Base-by-base conservation (phyloP, 2,113 vertebrate genomes). In the Periophthalmus modestus region DNA sequence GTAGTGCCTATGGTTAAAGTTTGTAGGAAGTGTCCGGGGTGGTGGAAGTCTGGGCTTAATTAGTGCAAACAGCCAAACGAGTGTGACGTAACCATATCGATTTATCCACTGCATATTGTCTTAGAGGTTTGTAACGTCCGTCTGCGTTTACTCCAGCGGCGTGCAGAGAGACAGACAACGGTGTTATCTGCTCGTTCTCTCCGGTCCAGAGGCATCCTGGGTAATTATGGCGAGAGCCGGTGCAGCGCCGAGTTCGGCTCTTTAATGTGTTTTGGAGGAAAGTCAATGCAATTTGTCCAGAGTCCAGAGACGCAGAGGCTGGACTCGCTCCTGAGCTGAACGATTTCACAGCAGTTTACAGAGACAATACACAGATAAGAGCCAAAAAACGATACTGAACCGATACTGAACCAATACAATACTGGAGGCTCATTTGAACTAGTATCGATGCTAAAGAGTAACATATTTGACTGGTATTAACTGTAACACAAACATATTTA, bases 251-350 rank as follows among this genome's bases (percentile, higher is more conserved):
- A 58, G 66, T 69, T 82, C 80, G 75, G 75, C 70, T 68, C 68
- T 77, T 39, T 78, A 74, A 87, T 89, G 85, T 55, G 61, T 86
- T 91, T 85, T 82, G 77, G 81, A 75, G 59, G 36, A 43, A 80
- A 86, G 88, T 85, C 85, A 71, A 78, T 81, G 39, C 46, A 36
- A 75, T 89, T 89, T 84, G 82, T 80, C 75, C 79, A 78, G 79
- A 74, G 82, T 78, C 73, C 79, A 78, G 82, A 74, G 73, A 87
- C 80, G 72, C 85, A 87, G 79, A 66, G 81, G 81, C 15, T 48
- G 14, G 47, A 12, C 47, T 48, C 14, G 7, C 10, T 43, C 39
- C 39, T 43, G 7, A 10, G 10, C 10, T 9, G 10, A 43, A 43
- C 39, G 7, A 43, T 10, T 10, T 9, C 11, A 10, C 7, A 43